Conservation (phyloP, 2,797 vertebrate species). For the Chrosomus eos region DNA sequence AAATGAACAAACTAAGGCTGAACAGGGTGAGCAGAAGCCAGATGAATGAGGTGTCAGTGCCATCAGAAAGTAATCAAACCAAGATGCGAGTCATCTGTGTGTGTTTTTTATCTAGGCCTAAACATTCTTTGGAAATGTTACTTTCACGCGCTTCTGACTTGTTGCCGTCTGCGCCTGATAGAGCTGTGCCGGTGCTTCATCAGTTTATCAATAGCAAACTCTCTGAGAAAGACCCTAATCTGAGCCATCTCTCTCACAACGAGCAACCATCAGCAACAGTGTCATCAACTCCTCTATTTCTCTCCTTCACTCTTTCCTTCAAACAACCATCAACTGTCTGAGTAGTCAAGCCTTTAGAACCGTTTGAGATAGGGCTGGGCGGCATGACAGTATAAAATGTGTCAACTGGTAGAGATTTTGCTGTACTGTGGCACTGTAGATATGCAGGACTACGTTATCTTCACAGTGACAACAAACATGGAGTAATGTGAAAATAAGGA, state of each 20-base stretch:
- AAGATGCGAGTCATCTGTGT: slow-evolving; percentile 39
- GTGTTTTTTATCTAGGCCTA: slow-evolving; percentile 27
- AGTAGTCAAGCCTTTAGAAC: slow-evolving; percentile 1
- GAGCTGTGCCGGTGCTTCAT: slow-evolving; percentile 36
- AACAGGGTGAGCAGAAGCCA: slow-evolving; percentile 58
- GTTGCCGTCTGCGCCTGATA: background rate
- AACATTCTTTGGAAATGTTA: slow-evolving; percentile 43
- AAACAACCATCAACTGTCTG: slow-evolving; percentile 7
- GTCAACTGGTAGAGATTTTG: background rate
- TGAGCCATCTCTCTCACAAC: slow-evolving; percentile 35
- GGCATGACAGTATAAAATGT: slow-evolving; percentile 19
- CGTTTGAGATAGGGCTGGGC: background rate
- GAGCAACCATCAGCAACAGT: slow-evolving; percentile 13
- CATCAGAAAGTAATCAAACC: slow-evolving; percentile 48
- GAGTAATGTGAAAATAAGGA: slow-evolving; percentile 1
- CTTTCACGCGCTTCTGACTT: background rate
- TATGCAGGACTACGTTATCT: background rate
- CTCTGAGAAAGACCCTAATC: slow-evolving; percentile 50
- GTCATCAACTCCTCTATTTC: slow-evolving; percentile 21
- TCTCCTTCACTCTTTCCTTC: slow-evolving; percentile 11
- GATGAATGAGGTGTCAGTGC: slow-evolving; percentile 59
- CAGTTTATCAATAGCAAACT: slow-evolving; percentile 46
- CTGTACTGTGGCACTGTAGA: background rate
- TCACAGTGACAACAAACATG: background rate
- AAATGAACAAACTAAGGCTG: slow-evolving; percentile 57